phyloP scores from a whole-genome alignment of 2,797 vertebrate genomes.

The Ciconia nigra region DNA sequence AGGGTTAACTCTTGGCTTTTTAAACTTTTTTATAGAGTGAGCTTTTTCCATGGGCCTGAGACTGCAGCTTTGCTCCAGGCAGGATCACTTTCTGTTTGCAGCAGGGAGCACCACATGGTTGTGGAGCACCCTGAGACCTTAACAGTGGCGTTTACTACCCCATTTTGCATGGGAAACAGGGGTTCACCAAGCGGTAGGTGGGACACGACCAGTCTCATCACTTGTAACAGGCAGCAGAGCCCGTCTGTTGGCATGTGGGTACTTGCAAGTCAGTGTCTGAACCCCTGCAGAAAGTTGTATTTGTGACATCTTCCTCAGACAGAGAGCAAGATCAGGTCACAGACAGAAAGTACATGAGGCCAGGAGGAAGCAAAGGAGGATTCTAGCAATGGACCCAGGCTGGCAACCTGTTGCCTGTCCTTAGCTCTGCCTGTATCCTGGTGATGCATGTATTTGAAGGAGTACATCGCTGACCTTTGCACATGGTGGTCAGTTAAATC shows the following conservation, averaged over 20 bases:
- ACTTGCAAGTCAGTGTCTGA: neutral
- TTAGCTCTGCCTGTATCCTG: neutral
- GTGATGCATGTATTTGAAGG: neutral
- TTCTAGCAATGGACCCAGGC: neutral
- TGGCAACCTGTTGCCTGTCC: neutral
- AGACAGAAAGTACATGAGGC: neutral
- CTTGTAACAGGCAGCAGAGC: neutral
- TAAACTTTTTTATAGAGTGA: neutral
- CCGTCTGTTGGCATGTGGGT: accelerated
- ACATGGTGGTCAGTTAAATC: neutral
- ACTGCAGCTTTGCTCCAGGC: neutral
- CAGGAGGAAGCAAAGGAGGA: neutral
- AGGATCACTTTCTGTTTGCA: neutral
- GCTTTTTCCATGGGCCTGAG: neutral
- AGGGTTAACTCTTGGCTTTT: neutral
- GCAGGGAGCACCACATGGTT: accelerated
- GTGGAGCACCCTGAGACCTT: neutral
- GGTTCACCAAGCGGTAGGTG: neutral
- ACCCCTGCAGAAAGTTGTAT: neutral
- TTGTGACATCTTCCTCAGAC: neutral
- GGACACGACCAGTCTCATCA: no score
- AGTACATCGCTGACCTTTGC: neutral
- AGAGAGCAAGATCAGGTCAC: neutral
- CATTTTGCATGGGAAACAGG: neutral
- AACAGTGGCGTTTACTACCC: neutral